Base-by-base conservation (phyloP, 2,888 invertebrate genomes). In the Pseudococcus longispinus region DNA sequence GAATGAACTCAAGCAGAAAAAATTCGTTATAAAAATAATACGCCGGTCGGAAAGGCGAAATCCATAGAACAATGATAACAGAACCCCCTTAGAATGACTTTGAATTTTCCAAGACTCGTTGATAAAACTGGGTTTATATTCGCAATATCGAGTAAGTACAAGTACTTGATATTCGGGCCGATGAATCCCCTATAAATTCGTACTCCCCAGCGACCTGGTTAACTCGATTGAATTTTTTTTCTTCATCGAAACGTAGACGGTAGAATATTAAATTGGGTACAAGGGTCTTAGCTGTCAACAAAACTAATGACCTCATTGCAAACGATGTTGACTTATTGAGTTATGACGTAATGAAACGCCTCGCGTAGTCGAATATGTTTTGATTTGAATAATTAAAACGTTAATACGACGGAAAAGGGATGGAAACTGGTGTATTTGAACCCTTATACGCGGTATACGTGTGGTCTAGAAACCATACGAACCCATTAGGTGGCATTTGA, bases 331-430 rank as follows among this genome's bases (percentile, higher is more conserved):
- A 42, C 77, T 80, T 42, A 80, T 37, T 15, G 77, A 42, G 70
- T 42, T 80, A 80, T 42, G 42, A 80, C 77, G 77, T 80, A 80
- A 80, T 80, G 42, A 80, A 80, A 80, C 32, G 42, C n/a, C 42
- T 29, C 6, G 18, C 77, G 1, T 32, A 37, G 37, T 42, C 37
- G 42, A 80, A 80, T 60, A 74, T 42, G 77, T 42, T 80, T 80
- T 80, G 77, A 80, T 80, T 80, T 80, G 37, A 80, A 80, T 80
- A 80, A 80, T 83, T 55, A 42, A 44, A 55, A 55, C 55, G 83
- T 32, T 51, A 51, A 55, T 83, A 83, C 44, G 82, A 23, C 29
- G 6, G 83, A 42, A 23, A 46, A 55, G 82, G 46, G 44, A 82
- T 15, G 44, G 11, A 82, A 6, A 44, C 4, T 37, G 32, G 8